Base-by-base conservation (phyloP, 2,888 invertebrate genomes). In the Trissolcus brochymenae region DNA sequence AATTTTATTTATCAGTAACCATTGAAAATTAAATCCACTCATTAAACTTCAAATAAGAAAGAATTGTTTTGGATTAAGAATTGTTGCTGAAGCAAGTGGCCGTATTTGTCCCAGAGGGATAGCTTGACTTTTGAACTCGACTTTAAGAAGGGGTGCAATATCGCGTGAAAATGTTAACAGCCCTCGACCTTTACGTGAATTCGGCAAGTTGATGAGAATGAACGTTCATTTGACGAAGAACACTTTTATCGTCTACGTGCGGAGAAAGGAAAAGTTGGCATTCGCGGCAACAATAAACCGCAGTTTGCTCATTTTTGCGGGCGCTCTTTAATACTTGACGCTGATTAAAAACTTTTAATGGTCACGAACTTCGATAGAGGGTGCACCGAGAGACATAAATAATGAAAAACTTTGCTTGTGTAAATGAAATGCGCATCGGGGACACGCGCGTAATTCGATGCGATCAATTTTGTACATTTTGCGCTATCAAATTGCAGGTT, bases 41-140 rank as follows among this genome's bases (percentile, higher is more conserved):
- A 25, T 6, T 25, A 4, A 25, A 25, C 19, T 19, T 19, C 2
- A 19, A 19, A 19, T 19, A 19, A 19, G 19, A 35, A 35, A 11
- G 2, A 35, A 35, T 35, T 35, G 35, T 11, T 1, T 11, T 4
- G 35, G 2, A 35, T 35, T 3, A 19, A 9, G 9, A 35, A 35
- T 9, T 35, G 35, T 35, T 11, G 9, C 11, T 3, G 11, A 11
- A 35, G 35, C 9, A 65, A 67, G 61, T 76, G 59, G 72, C 59
- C 66, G 51, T 76, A 72, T 76, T 76, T 67, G 72, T 76, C 72
- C 60, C 67, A 25, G 54, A 73, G 73, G 73, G 57, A n/a, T 54
- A 55, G 13, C 43, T 29, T 57, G 65, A 66, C 61, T 66, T 60
- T 65, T 16, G 25, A 17, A 72, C 43, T 62, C 53, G 64, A 41